Evolutionary conservation across 2,888 invertebrate genomes (phyloP).

Genomic region (Zaprionus bogoriensis): DNA sequence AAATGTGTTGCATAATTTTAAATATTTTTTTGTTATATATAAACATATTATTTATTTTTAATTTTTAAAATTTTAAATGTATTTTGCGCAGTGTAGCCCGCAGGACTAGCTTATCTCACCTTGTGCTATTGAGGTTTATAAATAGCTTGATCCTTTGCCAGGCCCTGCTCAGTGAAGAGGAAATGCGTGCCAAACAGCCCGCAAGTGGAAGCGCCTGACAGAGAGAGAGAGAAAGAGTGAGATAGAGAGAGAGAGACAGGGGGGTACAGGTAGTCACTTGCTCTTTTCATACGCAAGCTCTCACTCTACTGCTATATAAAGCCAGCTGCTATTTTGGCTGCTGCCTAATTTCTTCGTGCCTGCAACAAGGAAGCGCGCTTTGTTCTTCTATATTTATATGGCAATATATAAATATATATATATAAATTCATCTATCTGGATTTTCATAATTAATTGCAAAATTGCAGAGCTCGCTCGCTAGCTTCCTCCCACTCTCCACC

Average conservation of each 20-base stretch:
- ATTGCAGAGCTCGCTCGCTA: slow-evolving; percentile 19
- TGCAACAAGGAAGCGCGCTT: slow-evolving; percentile 1
- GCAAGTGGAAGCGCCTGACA: background rate
- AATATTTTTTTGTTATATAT: background rate
- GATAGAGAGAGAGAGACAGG: background rate
- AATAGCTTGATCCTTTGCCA: slow-evolving; percentile 66
- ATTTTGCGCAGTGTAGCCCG: slow-evolving; percentile 2
- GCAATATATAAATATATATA: background rate
- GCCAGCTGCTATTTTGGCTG: slow-evolving; percentile 16
- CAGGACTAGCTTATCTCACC: slow-evolving; percentile 1
- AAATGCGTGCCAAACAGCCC: slow-evolving; percentile 41
- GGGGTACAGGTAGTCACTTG: background rate
- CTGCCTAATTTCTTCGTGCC: slow-evolving; percentile 11
- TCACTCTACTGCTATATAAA: slow-evolving; percentile 20
- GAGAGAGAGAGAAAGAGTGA: background rate
- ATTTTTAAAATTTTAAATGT: background rate
- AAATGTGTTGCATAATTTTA: too few species aligned
- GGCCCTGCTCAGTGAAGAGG: slow-evolving; percentile 58
- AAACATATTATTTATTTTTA: background rate
- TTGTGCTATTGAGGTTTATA: slow-evolving; percentile 41
- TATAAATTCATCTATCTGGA: background rate
- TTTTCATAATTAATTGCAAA: slow-evolving; percentile 22
- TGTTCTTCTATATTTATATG: background rate
- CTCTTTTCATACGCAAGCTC: too few species aligned
- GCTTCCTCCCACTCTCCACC: background rate